Conservation (phyloP, 2,797 vertebrate species). For the Chaetophractus vellerosus region DNA sequence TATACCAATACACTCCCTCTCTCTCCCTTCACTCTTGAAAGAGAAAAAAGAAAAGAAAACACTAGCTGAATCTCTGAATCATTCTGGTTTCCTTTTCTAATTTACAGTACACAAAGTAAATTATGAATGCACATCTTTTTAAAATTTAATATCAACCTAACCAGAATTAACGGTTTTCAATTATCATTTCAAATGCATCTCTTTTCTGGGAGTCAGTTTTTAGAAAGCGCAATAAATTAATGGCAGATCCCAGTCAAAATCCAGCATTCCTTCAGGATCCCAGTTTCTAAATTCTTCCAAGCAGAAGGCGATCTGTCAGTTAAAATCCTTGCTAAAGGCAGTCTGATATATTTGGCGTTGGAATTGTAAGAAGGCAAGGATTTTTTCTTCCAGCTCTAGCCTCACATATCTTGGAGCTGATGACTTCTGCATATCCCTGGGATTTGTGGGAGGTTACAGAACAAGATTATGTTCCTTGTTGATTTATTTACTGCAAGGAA, state of each 20-base stretch:
- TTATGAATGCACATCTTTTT: background rate
- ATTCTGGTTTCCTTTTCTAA: conserved; percentile 48
- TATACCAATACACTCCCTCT: conserved; percentile 33
- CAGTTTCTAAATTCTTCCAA: background rate
- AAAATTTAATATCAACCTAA: background rate
- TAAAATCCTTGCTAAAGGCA: conserved; percentile 52
- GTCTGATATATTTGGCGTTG: conserved; percentile 61
- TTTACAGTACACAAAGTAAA: background rate
- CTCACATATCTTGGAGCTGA: conserved; percentile 66
- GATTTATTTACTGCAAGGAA: conserved; percentile 80
- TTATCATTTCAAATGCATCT: conserved; percentile 33
- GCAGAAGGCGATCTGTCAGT: background rate
- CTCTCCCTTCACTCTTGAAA: conserved; percentile 37
- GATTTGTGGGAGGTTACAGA: conserved; percentile 74
- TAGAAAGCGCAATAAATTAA: conserved; percentile 66
- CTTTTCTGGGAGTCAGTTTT: conserved; percentile 42
- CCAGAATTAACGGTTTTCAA: conserved; percentile 30
- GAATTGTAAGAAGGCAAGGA: conserved; percentile 44
- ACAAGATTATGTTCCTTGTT: conserved; percentile 70
- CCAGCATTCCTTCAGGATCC: background rate
- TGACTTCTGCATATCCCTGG: conserved; percentile 72
- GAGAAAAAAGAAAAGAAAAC: background rate
- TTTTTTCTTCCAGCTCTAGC: conserved; percentile 54
- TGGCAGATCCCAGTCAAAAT: background rate
- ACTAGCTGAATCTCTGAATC: background rate